A percentile compares a stretch with the other conserved stretches of the same genome.
These are phyloP conservation scores for Drepana arcuata DNA, from an alignment of 1,140 invertebrate genomes.

Conservation along the genomic window DNA sequence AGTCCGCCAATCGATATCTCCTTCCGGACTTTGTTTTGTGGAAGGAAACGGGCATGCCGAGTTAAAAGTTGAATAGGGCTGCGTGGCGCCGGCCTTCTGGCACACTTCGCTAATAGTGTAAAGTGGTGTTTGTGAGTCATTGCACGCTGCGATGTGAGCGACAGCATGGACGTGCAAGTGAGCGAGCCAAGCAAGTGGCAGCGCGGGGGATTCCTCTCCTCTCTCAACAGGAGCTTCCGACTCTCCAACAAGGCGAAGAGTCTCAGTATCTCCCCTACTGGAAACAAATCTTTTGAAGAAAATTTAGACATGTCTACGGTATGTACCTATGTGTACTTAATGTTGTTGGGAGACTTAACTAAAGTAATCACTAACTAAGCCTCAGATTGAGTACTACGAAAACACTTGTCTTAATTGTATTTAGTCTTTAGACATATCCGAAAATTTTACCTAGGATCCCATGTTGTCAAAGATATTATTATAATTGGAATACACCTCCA, in stretches of 20 bases:
- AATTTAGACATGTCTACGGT: conserved; percentile 29
- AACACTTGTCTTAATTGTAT: too few relatives aligned
- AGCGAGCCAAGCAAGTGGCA: conserved; percentile 57
- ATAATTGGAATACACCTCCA: too few relatives aligned
- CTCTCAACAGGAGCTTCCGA: conserved; percentile 56
- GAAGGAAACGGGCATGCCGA: conserved; percentile 4
- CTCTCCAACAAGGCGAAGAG: conserved; percentile 37
- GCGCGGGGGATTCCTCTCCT: conserved; percentile 53
- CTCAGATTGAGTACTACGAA: too few relatives aligned
- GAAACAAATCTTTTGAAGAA: conserved; percentile 33
- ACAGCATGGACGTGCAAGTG: conserved; percentile 55
- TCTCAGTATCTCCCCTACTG: conserved; percentile 26
- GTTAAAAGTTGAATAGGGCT: conserved; percentile 7
- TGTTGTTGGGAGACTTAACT: too few relatives aligned
- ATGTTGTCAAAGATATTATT: too few relatives aligned
- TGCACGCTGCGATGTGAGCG: conserved; percentile 43
- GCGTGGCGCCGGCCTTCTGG: conserved; percentile 30
- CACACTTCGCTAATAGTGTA: conserved; percentile 32
- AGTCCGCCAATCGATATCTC: conserved; percentile 1
- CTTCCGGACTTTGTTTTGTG: conserved; percentile 7
- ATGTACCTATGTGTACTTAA: conserved; percentile 15
- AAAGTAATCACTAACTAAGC: too few relatives aligned
- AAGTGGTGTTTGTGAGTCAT: conserved; percentile 50
- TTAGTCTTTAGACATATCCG: too few relatives aligned
- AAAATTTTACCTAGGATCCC: too few relatives aligned